These are phyloP conservation scores for Aselliscus stoliczkanus DNA, from an alignment of 2,797 vertebrate genomes.

Conservation along the genomic window DNA sequence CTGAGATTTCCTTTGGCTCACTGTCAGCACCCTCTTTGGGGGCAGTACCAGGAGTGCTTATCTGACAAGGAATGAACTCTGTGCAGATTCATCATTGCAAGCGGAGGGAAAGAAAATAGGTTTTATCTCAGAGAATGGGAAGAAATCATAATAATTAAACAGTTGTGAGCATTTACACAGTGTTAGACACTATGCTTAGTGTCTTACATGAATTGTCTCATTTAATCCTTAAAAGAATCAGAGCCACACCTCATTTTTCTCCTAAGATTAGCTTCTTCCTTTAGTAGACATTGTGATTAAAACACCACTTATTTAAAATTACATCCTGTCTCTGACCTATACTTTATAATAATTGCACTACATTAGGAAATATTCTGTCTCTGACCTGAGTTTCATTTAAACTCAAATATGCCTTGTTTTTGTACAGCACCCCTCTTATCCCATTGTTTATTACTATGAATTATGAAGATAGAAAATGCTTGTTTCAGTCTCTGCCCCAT, in stretches of 20 bases:
- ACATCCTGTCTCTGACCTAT: conserved; percentile 15
- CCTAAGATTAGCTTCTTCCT: conserved; percentile 42
- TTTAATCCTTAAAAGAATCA: conserved; percentile 59
- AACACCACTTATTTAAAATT: conserved; percentile 48
- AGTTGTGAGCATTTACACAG: conserved; percentile 35
- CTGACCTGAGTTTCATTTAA: conserved; percentile 14
- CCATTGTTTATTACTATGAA: conserved; percentile 63
- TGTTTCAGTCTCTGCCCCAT: neutral
- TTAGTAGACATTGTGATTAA: conserved; percentile 39
- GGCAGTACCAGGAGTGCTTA: conserved; percentile 74
- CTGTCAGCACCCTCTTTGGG: conserved; percentile 76
- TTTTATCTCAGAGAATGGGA: conserved; percentile 71
- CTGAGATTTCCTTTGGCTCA: conserved; percentile 74
- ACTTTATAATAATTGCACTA: neutral
- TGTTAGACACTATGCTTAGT: neutral
- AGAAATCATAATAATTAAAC: conserved; percentile 39
- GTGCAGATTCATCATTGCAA: conserved; percentile 72
- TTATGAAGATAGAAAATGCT: conserved; percentile 54
- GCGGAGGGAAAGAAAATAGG: conserved; percentile 61
- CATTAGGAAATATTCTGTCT: conserved; percentile 5
- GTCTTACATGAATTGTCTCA: conserved; percentile 22
- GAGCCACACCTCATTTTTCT: conserved; percentile 55
- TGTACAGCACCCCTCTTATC: conserved; percentile 2
- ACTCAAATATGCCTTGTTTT: neutral
- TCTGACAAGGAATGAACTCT: conserved; percentile 64